Evolutionary conservation across 2,113 vertebrate genomes (phyloP).

Genomic region (Drymodes brunneopygia): DNA sequence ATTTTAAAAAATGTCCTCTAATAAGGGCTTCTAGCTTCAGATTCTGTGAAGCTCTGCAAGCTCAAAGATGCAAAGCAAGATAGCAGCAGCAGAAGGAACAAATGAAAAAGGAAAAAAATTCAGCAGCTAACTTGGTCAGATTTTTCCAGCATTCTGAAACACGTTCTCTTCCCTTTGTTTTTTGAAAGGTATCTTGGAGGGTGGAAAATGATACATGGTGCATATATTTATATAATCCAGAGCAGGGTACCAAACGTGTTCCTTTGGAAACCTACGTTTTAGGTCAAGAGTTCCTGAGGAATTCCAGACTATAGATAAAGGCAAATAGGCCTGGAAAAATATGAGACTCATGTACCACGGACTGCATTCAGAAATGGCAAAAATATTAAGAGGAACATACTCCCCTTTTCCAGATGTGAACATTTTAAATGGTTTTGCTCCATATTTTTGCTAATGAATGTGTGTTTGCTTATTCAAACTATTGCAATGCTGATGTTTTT

Average conservation of each 20-base stretch:
- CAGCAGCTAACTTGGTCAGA: neutral
- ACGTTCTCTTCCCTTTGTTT: neutral
- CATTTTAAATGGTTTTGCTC: neutral
- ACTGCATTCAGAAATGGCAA: neutral
- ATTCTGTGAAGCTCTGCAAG: constrained; percentile 63
- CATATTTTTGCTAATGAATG: neutral
- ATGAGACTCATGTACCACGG: neutral
- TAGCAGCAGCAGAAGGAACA: neutral
- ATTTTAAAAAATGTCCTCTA: constrained; percentile 62
- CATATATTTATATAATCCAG: neutral
- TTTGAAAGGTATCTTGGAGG: neutral
- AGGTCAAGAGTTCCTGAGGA: constrained; percentile 37
- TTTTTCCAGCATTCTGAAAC: neutral
- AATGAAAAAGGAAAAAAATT: neutral
- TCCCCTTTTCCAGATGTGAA: neutral
- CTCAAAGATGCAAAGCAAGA: neutral
- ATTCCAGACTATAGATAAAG: neutral
- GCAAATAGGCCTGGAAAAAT: neutral
- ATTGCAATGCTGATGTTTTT: neutral
- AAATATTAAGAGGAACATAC: neutral
- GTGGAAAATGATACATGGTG: neutral
- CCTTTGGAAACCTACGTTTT: neutral
- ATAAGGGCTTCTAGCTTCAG: constrained; percentile 73
- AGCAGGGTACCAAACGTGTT: neutral
- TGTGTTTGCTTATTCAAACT: neutral